Evolutionary conservation across 2,797 vertebrate genomes (phyloP).

Genomic region (Melanotaenia trifasciata): DNA sequence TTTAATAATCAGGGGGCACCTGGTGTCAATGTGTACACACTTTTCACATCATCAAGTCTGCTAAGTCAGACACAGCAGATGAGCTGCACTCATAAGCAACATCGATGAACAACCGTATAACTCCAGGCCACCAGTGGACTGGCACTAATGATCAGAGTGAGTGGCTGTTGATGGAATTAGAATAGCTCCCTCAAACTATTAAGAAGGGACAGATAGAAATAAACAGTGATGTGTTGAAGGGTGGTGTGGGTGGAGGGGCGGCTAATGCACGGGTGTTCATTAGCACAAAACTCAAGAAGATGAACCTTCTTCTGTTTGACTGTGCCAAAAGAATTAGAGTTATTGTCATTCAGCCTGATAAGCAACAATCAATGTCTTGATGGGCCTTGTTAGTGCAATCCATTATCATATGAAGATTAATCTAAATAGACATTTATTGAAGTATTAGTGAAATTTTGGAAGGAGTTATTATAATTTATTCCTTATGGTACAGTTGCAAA

Average conservation of each 20-base stretch:
- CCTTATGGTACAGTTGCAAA: not conserved
- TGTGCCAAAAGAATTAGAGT: conserved; percentile 65
- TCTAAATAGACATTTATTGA: conserved; percentile 23
- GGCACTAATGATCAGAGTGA: conserved; percentile 77
- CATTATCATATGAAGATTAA: conserved; percentile 26
- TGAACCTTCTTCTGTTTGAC: conserved; percentile 44
- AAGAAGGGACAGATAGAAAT: conserved; percentile 67
- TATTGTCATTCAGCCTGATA: conserved; percentile 62
- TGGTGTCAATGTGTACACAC: conserved; percentile 65
- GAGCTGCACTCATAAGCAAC: conserved; percentile 58
- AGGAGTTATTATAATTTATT: not conserved
- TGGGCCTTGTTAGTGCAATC: conserved; percentile 23
- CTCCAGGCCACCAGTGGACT: conserved; percentile 71
- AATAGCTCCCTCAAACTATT: conserved; percentile 70
- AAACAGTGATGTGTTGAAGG: conserved; percentile 68
- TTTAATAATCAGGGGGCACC: conserved; percentile 74
- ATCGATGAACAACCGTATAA: conserved; percentile 61
- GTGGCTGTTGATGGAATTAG: conserved; percentile 77
- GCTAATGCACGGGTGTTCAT: conserved; percentile 67
- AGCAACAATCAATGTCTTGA: conserved; percentile 63
- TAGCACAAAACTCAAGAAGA: conserved; percentile 64
- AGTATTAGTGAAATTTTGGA: conserved; percentile 13
- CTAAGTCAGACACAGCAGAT: conserved; percentile 55
- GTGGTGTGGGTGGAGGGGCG: conserved; percentile 57
- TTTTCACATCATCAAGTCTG: conserved; percentile 46